These are phyloP conservation scores for Arenicola marina DNA, from an alignment of 2,888 invertebrate species.

Conservation along the genomic window DNA sequence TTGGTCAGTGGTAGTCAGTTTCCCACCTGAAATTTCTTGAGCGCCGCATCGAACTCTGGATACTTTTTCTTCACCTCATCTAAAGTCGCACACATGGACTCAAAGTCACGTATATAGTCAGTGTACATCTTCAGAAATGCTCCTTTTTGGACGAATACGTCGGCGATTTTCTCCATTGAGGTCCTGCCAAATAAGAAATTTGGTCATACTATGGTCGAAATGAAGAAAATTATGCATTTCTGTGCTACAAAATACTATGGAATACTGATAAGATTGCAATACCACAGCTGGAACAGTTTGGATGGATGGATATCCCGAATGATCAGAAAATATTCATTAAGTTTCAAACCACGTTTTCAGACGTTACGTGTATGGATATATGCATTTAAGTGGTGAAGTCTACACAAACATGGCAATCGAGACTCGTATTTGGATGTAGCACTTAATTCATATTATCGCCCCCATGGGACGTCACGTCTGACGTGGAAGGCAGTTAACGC, in stretches of 20 bases:
- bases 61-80: conserved; percentile 65
- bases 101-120: conserved; percentile 66
- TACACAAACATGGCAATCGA: too few species aligned
- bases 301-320: background rate
- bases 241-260: background rate
- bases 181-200: conserved; percentile 48
- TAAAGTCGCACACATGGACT: conserved; percentile 62
- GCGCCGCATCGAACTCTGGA: conserved; percentile 62
- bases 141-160: conserved; percentile 68
- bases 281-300: background rate
- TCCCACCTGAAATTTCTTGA: conserved; percentile 65
- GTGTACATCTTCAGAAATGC: conserved; percentile 68
- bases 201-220: background rate
- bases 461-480: too few species aligned
- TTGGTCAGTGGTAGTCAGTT: too few species aligned
- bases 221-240: background rate
- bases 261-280: background rate
- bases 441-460: too few species aligned
- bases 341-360: too few species aligned
- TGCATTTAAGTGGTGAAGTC: too few species aligned
- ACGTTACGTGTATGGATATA: too few species aligned
- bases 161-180: conserved; percentile 62
- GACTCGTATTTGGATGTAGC: too few species aligned
- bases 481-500: too few species aligned
- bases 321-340: too few species aligned